Percentiles rank a stretch among this genome's conserved stretches.
These are phyloP conservation scores for Astropecten irregularis DNA, from an alignment of 53 echinoderm and acorn worm genomes.

Conservation along the genomic window DNA sequence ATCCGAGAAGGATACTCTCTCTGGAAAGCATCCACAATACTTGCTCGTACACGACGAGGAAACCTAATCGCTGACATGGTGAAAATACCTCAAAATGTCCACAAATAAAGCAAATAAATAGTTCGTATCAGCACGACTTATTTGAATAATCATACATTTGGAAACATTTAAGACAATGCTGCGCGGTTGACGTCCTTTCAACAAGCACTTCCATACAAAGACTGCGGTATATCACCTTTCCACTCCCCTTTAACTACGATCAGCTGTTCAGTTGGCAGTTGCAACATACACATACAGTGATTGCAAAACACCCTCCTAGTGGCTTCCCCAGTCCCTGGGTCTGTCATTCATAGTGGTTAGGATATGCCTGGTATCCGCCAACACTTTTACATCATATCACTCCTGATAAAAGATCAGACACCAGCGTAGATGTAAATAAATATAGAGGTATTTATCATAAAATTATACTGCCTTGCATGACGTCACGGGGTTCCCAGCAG, in stretches of 20 bases:
- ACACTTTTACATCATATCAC: too few relatives aligned
- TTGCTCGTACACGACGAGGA: slow-evolving; percentile 21
- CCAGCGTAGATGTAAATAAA: slow-evolving; percentile 29
- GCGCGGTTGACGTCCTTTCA: background rate
- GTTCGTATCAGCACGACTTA: too few relatives aligned
- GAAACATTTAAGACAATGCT: slow-evolving; percentile 5
- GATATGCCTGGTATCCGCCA: too few relatives aligned
- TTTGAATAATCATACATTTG: too few relatives aligned
- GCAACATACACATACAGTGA: background rate
- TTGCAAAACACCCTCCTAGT: slow-evolving; percentile 47
- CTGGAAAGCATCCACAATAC: slow-evolving; percentile 21
- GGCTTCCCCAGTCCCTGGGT: slow-evolving; percentile 31
- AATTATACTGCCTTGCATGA: background rate
- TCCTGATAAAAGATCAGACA: too few relatives aligned
- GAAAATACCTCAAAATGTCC: too few relatives aligned
- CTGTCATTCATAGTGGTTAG: too few relatives aligned
- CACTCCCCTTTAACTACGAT: background rate
- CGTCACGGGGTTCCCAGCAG: slow-evolving; percentile 15
- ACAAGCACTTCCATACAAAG: background rate
- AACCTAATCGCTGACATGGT: slow-evolving; percentile 35
- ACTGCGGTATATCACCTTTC: background rate
- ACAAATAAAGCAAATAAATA: too few relatives aligned
- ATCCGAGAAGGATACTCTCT: slow-evolving; percentile 32
- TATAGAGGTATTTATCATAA: background rate
- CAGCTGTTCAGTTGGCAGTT: slow-evolving; percentile 33